A percentile compares a stretch with the other conserved stretches of the same genome.
Evolutionary conservation across 2,888 invertebrate species (phyloP).

Genomic region (Synanthedon myopaeformis): DNA sequence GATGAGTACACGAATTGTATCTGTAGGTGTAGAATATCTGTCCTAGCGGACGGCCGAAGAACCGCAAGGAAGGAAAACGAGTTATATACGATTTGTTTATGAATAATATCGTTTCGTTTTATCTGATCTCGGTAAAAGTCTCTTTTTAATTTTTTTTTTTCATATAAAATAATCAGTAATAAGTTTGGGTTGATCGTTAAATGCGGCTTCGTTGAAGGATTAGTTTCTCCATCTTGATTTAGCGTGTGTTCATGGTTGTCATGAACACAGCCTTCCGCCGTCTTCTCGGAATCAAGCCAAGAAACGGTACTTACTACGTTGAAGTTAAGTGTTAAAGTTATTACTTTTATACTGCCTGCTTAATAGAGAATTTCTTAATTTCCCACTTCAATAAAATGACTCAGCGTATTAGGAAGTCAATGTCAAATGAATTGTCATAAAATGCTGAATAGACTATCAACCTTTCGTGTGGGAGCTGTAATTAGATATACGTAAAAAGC

Average conservation of each 20-base stretch:
- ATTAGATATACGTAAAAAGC: not conserved
- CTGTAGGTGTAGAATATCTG: not conserved
- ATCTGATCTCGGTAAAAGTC: not conserved
- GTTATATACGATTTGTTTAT: not conserved
- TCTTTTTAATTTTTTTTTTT: too few relatives aligned
- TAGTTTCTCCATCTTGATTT: too few relatives aligned
- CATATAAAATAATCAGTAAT: too few relatives aligned
- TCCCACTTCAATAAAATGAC: constrained; percentile 8
- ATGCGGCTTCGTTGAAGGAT: too few relatives aligned
- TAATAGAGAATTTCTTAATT: constrained; percentile 1
- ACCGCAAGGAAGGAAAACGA: constrained; percentile 2
- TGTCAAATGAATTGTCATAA: constrained; percentile 11
- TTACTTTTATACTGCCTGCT: too few relatives aligned
- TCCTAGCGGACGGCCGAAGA: not conserved
- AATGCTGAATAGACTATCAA: not conserved
- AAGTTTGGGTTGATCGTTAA: too few relatives aligned
- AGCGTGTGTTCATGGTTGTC: too few relatives aligned
- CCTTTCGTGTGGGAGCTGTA: not conserved
- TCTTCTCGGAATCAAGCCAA: too few relatives aligned
- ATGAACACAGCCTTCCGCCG: too few relatives aligned
- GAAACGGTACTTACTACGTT: too few relatives aligned
- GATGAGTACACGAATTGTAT: constrained; percentile 1
- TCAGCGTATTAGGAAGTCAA: constrained; percentile 15
- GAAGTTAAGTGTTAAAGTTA: too few relatives aligned
- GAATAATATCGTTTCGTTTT: not conserved